phyloP scores from a whole-genome alignment of 2,113 vertebrate genomes.

The Hemibagrus wyckioides region DNA sequence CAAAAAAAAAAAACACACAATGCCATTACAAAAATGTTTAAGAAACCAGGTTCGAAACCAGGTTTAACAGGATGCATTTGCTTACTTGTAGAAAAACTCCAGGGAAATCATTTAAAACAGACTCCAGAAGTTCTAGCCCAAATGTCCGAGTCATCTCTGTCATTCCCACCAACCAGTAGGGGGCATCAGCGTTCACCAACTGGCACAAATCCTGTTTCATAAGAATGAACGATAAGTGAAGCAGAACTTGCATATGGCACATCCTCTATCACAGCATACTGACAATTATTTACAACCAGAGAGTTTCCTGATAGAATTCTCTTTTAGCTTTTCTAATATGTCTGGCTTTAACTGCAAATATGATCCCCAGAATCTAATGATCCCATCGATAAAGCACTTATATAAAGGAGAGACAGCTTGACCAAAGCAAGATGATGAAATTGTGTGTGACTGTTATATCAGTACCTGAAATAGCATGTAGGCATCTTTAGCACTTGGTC shows the following conservation, averaged over 20 bases:
- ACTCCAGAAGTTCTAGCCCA: constrained; percentile 95
- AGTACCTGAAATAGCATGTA: constrained; percentile 99
- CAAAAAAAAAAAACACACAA: background rate
- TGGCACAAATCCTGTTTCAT: constrained; percentile 90
- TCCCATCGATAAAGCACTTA: background rate
- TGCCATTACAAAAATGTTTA: background rate
- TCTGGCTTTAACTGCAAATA: background rate
- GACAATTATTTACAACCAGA: background rate
- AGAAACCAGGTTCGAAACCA: too few species aligned
- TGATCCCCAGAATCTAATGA: too few species aligned
- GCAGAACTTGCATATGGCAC: background rate
- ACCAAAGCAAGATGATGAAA: constrained; percentile 7
- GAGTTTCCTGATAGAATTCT: background rate
- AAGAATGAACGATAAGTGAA: constrained; percentile 48
- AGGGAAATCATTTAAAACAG: constrained; percentile 96
- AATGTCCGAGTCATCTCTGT: constrained; percentile 98
- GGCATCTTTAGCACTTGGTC: constrained; percentile 96
- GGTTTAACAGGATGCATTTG: too few species aligned
- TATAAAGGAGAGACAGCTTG: background rate
- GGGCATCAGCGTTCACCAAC: constrained; percentile 96
- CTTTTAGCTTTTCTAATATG: background rate
- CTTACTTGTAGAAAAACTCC: constrained; percentile 91
- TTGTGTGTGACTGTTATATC: constrained; percentile 47
- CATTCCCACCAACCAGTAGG: constrained; percentile 98
- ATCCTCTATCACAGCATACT: background rate